Evolutionary conservation across 1,140 invertebrate genomes (phyloP), one percentile per base, ranked within the genome.

Genomic region (Bombus soroeensis): DNA sequence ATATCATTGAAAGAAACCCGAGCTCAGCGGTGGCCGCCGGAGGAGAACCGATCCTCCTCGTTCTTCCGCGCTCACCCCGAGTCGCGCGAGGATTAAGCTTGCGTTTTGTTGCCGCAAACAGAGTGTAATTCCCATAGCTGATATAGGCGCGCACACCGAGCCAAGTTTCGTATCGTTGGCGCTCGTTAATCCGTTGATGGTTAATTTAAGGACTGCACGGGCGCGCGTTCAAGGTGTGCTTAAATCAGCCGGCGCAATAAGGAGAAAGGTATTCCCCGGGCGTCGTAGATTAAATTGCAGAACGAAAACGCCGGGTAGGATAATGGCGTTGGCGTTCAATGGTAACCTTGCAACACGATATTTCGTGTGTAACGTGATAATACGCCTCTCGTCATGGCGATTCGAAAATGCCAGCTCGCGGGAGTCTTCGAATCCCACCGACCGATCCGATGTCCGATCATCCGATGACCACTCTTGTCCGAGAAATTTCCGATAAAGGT

Each of bases 171-270:
- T 41, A 68, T 76, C 72, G 43, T 37, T 43, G 81, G 22, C 62
- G 76, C 83, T 85, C 83, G 83, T 85, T 85, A 85, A 85, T 85
- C 83, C 62, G 83, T 80, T 85, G 83, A 85, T 85, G 83, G 53
- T 85, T 85, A 85, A 85, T 85, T 85, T 85, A 85, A 85, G 39
- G 68, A 85, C 77, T 80, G 39, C 68, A 12, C 74, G 82, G 57
- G 18, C 83, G 66, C 57, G 39, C 59, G 77, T 53, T 72, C 81
- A n/a, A 80, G 68, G 76, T 85, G 83, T 85, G 77, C 76, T 85
- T 85, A 85, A 85, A 85, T 85, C 83, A 80, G 77, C 41, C 76
- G 53, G 4, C 15, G 76, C 76, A 72, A 85, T 62, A 64, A 85
- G 53, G 77, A 59, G 64, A 37, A 79, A 59, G 53, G 47, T 64